Evolutionary conservation across 2,113 vertebrate species (phyloP).

Genomic region (Tychaedon coryphoeus): DNA sequence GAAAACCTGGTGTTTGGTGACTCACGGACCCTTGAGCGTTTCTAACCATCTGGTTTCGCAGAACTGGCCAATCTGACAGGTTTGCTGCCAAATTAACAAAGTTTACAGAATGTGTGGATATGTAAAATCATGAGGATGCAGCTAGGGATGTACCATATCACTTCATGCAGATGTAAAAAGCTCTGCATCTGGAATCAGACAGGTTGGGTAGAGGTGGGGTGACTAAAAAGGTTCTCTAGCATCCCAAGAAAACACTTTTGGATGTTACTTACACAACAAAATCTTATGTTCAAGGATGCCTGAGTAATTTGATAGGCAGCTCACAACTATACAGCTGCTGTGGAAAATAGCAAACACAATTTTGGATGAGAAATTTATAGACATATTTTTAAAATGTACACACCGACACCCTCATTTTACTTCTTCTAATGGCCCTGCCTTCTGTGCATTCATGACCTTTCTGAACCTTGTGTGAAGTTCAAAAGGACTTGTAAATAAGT

Average conservation of each 20-base stretch:
- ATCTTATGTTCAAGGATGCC: background rate
- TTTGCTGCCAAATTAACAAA: background rate
- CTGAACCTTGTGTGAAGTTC: background rate
- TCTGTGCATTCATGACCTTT: background rate
- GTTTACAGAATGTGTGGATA: background rate
- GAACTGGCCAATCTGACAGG: background rate
- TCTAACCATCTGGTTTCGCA: background rate
- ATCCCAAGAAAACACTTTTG: background rate
- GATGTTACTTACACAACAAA: background rate
- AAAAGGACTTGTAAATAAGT: background rate
- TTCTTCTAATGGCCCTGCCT: background rate
- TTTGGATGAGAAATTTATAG: background rate
- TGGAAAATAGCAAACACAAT: background rate
- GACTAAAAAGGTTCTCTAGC: background rate
- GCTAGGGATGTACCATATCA: background rate
- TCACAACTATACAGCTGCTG: background rate
- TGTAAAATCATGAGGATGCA: background rate
- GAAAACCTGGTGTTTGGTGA: background rate
- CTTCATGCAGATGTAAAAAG: background rate
- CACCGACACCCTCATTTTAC: background rate
- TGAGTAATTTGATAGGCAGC: background rate
- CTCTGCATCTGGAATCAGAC: background rate
- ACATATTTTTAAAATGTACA: background rate
- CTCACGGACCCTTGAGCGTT: background rate
- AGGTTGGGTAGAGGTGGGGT: background rate